A percentile compares a stretch with the other conserved stretches of the same genome.
These are phyloP conservation scores for Chironomus tentans DNA, from an alignment of 2,888 invertebrate genomes.

Conservation along the genomic window DNA sequence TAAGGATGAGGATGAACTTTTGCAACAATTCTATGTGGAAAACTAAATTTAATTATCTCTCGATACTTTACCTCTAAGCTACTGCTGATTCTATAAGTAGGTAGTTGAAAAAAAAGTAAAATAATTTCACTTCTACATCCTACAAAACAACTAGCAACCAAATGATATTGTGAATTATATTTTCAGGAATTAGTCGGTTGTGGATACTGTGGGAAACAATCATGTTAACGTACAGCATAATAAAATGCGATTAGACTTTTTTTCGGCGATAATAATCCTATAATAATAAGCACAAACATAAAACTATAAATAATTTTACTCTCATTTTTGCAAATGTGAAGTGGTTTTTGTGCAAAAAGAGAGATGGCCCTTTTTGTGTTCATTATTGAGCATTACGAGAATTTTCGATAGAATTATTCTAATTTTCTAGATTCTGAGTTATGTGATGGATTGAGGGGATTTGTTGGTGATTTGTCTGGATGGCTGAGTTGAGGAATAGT, in stretches of 20 bases:
- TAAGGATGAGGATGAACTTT: background rate
- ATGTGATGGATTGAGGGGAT: too few relatives aligned
- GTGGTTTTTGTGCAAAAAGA: background rate
- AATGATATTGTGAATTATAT: slow-evolving; percentile 2
- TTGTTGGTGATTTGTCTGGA: too few relatives aligned
- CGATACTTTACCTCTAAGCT: background rate
- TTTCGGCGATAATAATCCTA: slow-evolving; percentile 14
- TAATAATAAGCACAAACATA: slow-evolving; percentile 18
- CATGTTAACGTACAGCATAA: slow-evolving; percentile 14
- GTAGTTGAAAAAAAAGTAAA: too few relatives aligned
- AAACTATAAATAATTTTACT: slow-evolving; percentile 12
- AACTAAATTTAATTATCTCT: slow-evolving; percentile 20
- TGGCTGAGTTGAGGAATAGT: too few relatives aligned
- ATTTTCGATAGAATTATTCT: background rate
- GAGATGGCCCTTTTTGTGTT: background rate
- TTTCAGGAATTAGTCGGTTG: slow-evolving; percentile 10
- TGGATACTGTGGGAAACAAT: slow-evolving; percentile 3
- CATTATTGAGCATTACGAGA: background rate
- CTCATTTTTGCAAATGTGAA: background rate
- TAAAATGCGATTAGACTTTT: slow-evolving; percentile 19
- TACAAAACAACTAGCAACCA: background rate
- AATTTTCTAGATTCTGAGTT: background rate
- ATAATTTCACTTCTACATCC: background rate
- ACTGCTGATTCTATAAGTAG: too few relatives aligned
- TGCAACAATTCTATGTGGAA: background rate